Conservation (phyloP, 1,140 invertebrate species). For the Drosophila tsacasi region DNA sequence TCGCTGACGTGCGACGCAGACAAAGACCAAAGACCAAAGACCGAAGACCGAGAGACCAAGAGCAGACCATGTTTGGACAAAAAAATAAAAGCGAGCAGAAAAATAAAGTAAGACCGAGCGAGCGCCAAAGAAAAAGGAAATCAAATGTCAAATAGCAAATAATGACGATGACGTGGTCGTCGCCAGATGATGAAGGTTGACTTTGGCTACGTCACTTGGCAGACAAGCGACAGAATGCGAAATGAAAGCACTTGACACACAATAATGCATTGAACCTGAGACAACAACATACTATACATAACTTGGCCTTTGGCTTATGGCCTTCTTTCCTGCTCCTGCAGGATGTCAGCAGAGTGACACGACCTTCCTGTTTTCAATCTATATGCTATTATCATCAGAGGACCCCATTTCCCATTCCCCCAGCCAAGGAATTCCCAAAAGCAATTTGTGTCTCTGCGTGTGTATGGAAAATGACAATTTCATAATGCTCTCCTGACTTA, state of each 20-base stretch:
- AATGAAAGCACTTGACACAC: constrained; percentile 72
- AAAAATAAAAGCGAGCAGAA: constrained; percentile 39
- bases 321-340: constrained; percentile 23
- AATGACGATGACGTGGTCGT: constrained; percentile 68
- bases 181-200: constrained; percentile 69
- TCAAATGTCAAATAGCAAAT: constrained; percentile 80
- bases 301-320: constrained; percentile 69
- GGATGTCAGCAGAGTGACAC: constrained; percentile 50
- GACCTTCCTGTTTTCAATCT: constrained; percentile 18
- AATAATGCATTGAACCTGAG: constrained; percentile 78
- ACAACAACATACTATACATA: constrained; percentile 57
- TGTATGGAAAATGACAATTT: constrained; percentile 43
- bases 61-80: constrained; percentile 56
- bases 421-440: constrained; percentile 31
- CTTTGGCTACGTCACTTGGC: constrained; percentile 55
- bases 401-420: not conserved
- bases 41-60: constrained; percentile 45
- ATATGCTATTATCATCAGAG: constrained; percentile 4
- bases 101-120: constrained; percentile 12
- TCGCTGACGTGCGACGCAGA: constrained; percentile 66
- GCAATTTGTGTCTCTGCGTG: constrained; percentile 31
- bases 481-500: constrained; percentile 48
- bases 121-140: constrained; percentile 54
- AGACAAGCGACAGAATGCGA: constrained; percentile 49
- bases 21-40: constrained; percentile 52